Percentiles rank a stretch among this genome's conserved stretches.
phyloP scores from a whole-genome alignment of 2,113 vertebrate genomes.

The Entelurus aequoreus region DNA sequence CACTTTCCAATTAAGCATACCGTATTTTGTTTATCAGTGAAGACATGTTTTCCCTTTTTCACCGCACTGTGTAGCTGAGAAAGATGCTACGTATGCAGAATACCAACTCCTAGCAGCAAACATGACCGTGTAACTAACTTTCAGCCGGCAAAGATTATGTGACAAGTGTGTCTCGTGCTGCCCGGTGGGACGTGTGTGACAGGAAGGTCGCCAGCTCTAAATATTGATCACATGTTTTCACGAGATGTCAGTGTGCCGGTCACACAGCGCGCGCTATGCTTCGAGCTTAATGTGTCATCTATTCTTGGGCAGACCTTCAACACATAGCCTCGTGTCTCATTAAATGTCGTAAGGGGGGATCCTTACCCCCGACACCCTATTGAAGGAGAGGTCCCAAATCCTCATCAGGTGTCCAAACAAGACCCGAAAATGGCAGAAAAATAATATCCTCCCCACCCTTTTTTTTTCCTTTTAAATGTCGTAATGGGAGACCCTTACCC shows the following conservation, averaged over 20 bases:
- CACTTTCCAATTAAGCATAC: too few relatives aligned
- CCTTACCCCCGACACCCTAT: too few relatives aligned
- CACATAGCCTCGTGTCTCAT: neutral
- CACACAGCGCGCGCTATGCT: neutral
- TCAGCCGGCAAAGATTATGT: slow-evolving; percentile 10
- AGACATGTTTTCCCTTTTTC: too few relatives aligned
- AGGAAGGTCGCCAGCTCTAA: slow-evolving; percentile 7
- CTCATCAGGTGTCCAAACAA: too few relatives aligned
- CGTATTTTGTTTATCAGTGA: too few relatives aligned
- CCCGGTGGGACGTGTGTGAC: neutral
- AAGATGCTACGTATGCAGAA: neutral
- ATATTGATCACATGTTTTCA: slow-evolving; percentile 6
- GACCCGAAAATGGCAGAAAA: too few relatives aligned
- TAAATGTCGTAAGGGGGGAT: neutral
- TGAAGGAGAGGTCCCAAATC: too few relatives aligned
- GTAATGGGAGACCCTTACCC: too few relatives aligned
- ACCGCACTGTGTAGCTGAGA: neutral
- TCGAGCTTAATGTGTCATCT: neutral
- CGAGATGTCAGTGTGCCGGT: neutral
- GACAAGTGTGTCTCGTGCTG: neutral
- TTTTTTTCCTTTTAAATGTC: too few relatives aligned
- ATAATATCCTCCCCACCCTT: too few relatives aligned
- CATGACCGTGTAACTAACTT: neutral
- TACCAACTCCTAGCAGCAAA: neutral
- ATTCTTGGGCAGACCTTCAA: neutral